A percentile compares a stretch with the other conserved stretches of the same genome.
Conservation (phyloP, 2,888 invertebrate genomes). For the Chrysomela aeneicollis region DNA sequence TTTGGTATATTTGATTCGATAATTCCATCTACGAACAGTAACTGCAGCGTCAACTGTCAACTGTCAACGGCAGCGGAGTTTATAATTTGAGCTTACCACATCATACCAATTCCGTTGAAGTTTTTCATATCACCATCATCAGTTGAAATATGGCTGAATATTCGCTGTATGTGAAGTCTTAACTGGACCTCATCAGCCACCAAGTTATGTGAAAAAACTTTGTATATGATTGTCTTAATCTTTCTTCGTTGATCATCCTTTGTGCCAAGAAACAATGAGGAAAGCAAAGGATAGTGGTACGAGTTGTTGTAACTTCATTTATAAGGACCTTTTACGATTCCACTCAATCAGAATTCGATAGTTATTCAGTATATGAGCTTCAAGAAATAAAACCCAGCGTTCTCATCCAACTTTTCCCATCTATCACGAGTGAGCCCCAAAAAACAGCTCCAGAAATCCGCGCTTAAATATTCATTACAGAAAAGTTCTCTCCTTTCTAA, state of each 20-base stretch:
- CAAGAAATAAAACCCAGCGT: not conserved
- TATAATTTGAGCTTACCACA: too few species aligned
- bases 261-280: too few species aligned
- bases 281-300: too few species aligned
- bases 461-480: conserved; percentile 34
- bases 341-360: not conserved
- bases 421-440: not conserved
- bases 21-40: too few species aligned
- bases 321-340: not conserved
- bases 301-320: not conserved
- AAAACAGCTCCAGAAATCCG: conserved; percentile 21
- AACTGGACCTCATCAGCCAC: not conserved
- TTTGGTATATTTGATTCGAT: too few species aligned
- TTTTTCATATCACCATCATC: not conserved
- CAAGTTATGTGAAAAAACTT: not conserved
- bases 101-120: not conserved
- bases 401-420: conserved; percentile 3
- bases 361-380: not conserved
- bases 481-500: conserved; percentile 19
- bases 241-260: not conserved
- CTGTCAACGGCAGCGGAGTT: too few species aligned
- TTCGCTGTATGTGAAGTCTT: not conserved
- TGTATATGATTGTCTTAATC: not conserved
- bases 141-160: not conserved
- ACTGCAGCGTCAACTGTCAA: too few species aligned